Percentiles rank a stretch among this genome's conserved stretches.
Conservation (phyloP, 2,888 invertebrate genomes). For the Napeogenes inachia region DNA sequence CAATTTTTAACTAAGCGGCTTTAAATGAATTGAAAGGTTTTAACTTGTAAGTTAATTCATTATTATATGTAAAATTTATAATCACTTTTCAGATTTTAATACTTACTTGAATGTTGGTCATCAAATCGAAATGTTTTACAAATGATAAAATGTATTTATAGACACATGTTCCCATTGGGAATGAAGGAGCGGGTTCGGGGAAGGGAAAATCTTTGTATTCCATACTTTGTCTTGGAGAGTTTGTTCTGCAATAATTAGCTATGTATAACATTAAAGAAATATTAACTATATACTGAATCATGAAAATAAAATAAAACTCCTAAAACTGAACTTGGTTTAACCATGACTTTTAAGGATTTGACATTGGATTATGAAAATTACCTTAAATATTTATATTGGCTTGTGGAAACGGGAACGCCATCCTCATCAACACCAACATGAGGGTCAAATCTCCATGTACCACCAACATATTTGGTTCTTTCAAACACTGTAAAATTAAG, state of each 20-base stretch:
- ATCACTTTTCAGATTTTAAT: not conserved
- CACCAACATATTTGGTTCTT: slow-evolving; percentile 82
- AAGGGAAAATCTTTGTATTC: slow-evolving; percentile 84
- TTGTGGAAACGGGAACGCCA: slow-evolving; percentile 84
- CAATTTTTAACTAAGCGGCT: too few relatives aligned
- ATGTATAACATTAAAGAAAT: too few relatives aligned
- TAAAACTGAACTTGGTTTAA: too few relatives aligned
- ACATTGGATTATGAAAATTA: slow-evolving; percentile 26
- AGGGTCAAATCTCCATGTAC: slow-evolving; percentile 88
- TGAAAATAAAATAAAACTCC: too few relatives aligned
- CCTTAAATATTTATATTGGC: slow-evolving; percentile 87
- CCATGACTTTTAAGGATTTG: too few relatives aligned
- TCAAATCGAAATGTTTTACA: slow-evolving; percentile 79
- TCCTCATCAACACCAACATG: slow-evolving; percentile 79
- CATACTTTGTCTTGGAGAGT: slow-evolving; percentile 90
- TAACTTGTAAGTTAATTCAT: not conserved
- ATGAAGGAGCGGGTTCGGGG: slow-evolving; percentile 79
- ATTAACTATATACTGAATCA: too few relatives aligned
- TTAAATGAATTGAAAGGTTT: not conserved
- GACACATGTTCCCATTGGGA: slow-evolving; percentile 81
- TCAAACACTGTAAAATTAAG: slow-evolving; percentile 82
- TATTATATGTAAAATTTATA: not conserved
- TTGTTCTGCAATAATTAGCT: slow-evolving; percentile 72
- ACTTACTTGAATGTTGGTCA: slow-evolving; percentile 80
- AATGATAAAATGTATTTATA: slow-evolving; percentile 83